Evolutionary conservation across 2,113 vertebrate species (phyloP), one percentile per base, ranked within the genome.

Genomic region (Corythoichthys haematopterus): DNA sequence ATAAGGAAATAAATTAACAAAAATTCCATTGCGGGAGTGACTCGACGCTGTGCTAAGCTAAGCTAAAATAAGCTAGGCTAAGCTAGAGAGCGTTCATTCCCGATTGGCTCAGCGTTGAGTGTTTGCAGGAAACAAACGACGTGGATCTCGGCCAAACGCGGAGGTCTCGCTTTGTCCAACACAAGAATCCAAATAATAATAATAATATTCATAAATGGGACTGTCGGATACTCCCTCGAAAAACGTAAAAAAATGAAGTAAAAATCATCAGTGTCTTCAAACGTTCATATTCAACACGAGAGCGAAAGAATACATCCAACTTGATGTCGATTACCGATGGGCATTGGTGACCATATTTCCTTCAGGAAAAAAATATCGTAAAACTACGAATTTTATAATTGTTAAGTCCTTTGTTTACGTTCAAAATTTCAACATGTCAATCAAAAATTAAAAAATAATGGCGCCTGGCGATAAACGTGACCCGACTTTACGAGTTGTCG

Each of bases 121-220:
- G 79, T 85, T 88, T 85, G 86, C 86, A 90, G 87, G 88, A 91
- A 91, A 89, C 85, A 78, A 82, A 87, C 75, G n/a, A 10, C 20
- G 52, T 1, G 52, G 20, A 33, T 28, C 20, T 55, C 8, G n/a
- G n/a, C 16, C 5, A 35, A 55, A 55, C 11, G 28, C 53, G 14
- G 2, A 40, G 37, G 57, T n/a, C 37, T 60, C 14, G 11, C 53
- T 33, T 12, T 33, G 11, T 12, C 53, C 28, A 14, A 36, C 12
- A 35, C 35, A 13, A 58, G 20, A 11, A 15, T 51, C 13, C 10
- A 28, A 64, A n/a, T 33, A 46, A 10, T n/a, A 10, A 3, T 2
- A 16, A 6, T 1, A 11, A 52, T 16, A 20, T 40, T 40, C 38
- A 35, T 58, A 15, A 37, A 51, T 62, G 45, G 16, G 55, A 35